Base-by-base conservation (phyloP, 2,888 invertebrate species). In the Gerris lacustris region DNA sequence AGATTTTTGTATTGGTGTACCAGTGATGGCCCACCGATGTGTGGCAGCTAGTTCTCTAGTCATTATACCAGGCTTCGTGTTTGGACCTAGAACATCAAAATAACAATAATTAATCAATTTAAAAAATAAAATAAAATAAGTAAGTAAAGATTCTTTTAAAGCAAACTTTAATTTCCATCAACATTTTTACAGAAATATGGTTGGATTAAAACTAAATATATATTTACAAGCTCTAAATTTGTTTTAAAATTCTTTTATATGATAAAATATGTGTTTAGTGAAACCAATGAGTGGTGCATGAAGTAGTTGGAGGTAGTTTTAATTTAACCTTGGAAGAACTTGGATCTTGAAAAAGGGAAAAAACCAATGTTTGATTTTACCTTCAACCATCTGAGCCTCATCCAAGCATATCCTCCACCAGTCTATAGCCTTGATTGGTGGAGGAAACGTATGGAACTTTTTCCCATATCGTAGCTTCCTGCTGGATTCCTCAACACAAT, bases 401-500 rank as follows among this genome's bases (percentile, higher is more conserved):
- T 92, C 92, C 44, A 91, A 80, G 77, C 88, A 86, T 69, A 91
- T 83, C 71, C 91, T 82, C 90, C 90, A 91, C 89, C 90, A 92
- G 68, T 86, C 81, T 2, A 91, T 82, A 77, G 85, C 84, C 0
- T 84, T 80, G n/a, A 92, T 79, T 0, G 91, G 89, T 67, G 88
- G 86, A 0, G 86, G 86, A 2, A 85, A 83, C 0, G 85, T 82
- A 79, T 87, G 82, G 75, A 86, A 89, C 47, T 85, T 82, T 73
- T 87, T 86, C n/a, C 85, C 83, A 73, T 84, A 80, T 0, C 89
- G 82, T 68, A 87, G 80, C 43, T 77, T 78, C 81, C 83, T 5
- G 86, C 31, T 44, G 66, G 67, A 66, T 69, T 71, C 70, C 31
- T 66, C 70, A n/a, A 68, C 43, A 44, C 71, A 62, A 73, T 75